Evolutionary conservation across 2,888 invertebrate genomes (phyloP).

Genomic region (Caenorhabditis wallacei): DNA sequence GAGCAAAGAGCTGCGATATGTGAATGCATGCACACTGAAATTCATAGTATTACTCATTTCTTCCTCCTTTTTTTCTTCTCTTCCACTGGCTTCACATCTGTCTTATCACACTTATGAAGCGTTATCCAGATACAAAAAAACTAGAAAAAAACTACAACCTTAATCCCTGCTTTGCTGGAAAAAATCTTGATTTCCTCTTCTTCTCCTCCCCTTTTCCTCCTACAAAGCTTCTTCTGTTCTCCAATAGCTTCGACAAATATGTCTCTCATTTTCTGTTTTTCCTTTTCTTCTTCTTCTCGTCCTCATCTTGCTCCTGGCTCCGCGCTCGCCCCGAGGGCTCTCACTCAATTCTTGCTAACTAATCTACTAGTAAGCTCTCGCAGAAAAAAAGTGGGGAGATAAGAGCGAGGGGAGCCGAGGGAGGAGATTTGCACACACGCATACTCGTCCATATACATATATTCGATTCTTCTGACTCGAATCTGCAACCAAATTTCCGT

Average conservation of each 20-base stretch:
- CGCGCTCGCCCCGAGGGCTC: not conserved
- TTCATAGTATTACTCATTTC: constrained; percentile 6
- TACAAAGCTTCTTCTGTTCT: not conserved
- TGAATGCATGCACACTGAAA: not conserved
- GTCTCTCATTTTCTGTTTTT: not conserved
- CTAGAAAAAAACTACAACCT: not conserved
- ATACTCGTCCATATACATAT: not conserved
- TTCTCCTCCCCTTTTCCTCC: too few relatives aligned
- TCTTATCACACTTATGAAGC: not conserved
- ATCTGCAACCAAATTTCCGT: constrained; percentile 1
- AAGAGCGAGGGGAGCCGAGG: constrained; percentile 2
- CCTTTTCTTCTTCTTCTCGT: not conserved
- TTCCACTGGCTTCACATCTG: not conserved
- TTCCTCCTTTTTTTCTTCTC: too few relatives aligned
- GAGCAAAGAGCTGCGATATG: not conserved
- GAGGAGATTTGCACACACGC: constrained; percentile 8
- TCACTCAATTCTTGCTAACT: constrained; percentile 15
- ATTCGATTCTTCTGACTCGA: not conserved
- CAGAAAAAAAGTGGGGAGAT: not conserved
- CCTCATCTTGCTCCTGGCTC: constrained; percentile 2
- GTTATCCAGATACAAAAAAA: not conserved
- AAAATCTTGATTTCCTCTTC: not conserved
- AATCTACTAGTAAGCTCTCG: constrained; percentile 27
- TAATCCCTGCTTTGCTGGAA: not conserved
- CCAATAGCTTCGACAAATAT: not conserved